A percentile compares a stretch with the other conserved stretches of the same genome.
Conservation (phyloP, 2,113 vertebrate species). For the Hippoglossus stenolepis region DNA sequence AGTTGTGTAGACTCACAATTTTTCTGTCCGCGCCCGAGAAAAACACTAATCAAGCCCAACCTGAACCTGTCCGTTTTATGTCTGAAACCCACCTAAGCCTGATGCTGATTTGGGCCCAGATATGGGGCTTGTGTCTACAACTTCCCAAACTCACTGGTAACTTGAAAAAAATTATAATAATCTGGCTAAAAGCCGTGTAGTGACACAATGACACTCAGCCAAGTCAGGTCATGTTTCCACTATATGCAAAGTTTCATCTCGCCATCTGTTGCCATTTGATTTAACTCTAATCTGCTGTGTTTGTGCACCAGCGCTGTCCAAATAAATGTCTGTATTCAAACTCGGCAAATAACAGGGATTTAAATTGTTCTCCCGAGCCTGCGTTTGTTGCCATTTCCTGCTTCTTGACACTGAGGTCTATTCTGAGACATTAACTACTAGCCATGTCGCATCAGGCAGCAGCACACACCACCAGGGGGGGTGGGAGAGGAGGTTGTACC, state of each 20-base stretch:
- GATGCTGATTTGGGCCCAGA: no score
- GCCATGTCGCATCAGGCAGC: conserved; percentile 16
- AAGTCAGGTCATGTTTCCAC: background rate
- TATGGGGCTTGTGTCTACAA: no score
- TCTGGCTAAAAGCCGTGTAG: no score
- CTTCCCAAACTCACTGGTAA: no score
- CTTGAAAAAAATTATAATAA: no score
- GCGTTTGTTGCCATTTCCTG: conserved; percentile 35
- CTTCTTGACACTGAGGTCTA: conserved; percentile 34
- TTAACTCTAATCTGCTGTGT: background rate
- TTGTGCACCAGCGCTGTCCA: background rate
- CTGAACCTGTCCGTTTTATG: no score
- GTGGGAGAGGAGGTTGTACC: conserved; percentile 71
- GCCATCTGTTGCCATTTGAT: background rate
- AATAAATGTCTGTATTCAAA: conserved; percentile 26
- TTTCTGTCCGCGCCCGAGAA: no score
- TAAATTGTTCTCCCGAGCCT: conserved; percentile 16
- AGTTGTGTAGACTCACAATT: no score
- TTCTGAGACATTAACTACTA: conserved; percentile 47
- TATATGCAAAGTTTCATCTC: background rate
- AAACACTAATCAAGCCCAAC: no score
- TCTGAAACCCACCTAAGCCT: no score
- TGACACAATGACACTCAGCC: background rate
- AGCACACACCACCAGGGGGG: background rate
- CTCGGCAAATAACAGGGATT: conserved; percentile 52